Percentiles rank a stretch among this genome's conserved stretches.
phyloP scores from a whole-genome alignment of 2,888 invertebrate genomes.

The Drosophila gaucha region DNA sequence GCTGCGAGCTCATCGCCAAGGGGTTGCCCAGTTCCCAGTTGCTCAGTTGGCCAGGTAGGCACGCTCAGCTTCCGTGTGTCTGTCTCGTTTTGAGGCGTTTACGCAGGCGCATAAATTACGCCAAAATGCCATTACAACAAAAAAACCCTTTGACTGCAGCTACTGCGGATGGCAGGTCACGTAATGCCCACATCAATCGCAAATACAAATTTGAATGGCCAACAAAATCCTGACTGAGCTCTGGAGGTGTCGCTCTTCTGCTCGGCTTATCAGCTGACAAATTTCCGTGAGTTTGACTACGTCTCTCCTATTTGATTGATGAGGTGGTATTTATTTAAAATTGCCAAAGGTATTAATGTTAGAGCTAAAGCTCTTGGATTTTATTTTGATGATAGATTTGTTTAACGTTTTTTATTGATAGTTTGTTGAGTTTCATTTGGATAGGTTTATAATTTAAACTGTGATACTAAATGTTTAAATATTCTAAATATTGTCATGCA shows the following conservation, averaged over 20 bases:
- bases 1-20: constrained; percentile 49
- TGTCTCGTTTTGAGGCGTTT: constrained; percentile 71
- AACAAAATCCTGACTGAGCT: constrained; percentile 24
- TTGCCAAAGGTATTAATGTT: constrained; percentile 13
- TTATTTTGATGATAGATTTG: constrained; percentile 14
- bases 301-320: constrained; percentile 73
- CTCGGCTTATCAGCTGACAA: constrained; percentile 75
- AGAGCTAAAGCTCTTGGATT: constrained; percentile 26
- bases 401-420: background rate
- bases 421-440: too few species aligned
- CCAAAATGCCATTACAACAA: constrained; percentile 27
- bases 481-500: background rate
- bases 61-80: constrained; percentile 42
- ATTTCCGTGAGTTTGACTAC: constrained; percentile 53
- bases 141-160: constrained; percentile 59
- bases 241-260: constrained; percentile 33
- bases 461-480: background rate
- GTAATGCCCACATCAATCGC: constrained; percentile 82
- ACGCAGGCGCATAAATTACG: constrained; percentile 83
- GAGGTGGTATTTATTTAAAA: constrained; percentile 39
- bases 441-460: too few species aligned
- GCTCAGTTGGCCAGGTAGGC: constrained; percentile 45
- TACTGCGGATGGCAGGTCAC: constrained; percentile 67
- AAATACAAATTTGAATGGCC: constrained; percentile 51
- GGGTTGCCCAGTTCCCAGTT: constrained; percentile 40